Conservation (phyloP, 2,113 vertebrate species). For the Tupaia tana region DNA sequence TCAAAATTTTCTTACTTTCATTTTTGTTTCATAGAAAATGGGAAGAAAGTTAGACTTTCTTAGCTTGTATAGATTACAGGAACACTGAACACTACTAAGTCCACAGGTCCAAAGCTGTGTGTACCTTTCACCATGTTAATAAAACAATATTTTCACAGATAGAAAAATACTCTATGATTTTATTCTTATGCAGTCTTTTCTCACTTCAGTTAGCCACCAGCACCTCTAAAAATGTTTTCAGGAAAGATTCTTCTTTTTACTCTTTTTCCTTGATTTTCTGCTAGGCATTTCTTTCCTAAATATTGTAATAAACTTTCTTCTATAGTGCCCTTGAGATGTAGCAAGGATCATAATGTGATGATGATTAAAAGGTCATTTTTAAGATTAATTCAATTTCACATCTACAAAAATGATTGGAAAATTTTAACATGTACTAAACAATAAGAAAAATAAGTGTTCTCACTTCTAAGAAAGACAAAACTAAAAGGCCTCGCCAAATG, state of each 20-base stretch:
- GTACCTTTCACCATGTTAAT: background rate
- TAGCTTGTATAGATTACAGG: background rate
- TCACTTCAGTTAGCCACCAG: background rate
- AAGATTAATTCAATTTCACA: background rate
- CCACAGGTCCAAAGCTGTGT: background rate
- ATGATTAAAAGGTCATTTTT: background rate
- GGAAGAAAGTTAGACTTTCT: background rate
- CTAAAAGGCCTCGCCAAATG: background rate
- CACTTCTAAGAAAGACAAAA: background rate
- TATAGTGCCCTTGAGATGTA: background rate
- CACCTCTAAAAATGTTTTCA: background rate
- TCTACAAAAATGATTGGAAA: constrained; percentile 17
- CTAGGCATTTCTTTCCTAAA: background rate
- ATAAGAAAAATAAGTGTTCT: constrained; percentile 37
- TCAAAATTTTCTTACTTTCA: background rate
- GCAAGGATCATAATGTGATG: background rate
- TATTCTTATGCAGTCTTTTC: background rate
- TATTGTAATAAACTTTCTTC: background rate
- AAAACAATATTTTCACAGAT: background rate
- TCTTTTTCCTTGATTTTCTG: constrained; percentile 11
- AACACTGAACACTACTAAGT: background rate
- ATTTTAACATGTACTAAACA: constrained; percentile 40
- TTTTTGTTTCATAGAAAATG: constrained; percentile 20
- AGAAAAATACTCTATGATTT: background rate
- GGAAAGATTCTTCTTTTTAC: background rate